A percentile compares a stretch with the other conserved stretches of the same genome.
Evolutionary conservation across 2,888 invertebrate species (phyloP).

Genomic region (Trimorus sp.): DNA sequence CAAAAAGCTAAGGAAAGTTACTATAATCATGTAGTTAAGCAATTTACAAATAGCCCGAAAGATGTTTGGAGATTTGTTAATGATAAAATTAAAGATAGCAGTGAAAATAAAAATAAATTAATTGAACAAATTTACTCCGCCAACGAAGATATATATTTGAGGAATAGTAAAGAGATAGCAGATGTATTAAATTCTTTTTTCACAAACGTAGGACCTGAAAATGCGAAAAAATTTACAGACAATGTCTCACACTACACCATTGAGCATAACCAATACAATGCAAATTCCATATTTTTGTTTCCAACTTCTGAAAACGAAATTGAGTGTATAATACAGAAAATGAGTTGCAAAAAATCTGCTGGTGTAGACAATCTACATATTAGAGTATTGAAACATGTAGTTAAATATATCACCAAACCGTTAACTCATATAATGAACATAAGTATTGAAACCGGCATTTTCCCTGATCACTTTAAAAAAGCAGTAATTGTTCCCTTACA

Average conservation of each 20-base stretch:
- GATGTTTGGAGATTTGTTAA: slow-evolving; percentile 13
- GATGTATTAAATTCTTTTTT: slow-evolving; percentile 12
- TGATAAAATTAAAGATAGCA: neutral
- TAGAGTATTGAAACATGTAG: neutral
- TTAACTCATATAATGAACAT: slow-evolving; percentile 4
- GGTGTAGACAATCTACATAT: neutral
- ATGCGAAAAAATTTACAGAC: neutral
- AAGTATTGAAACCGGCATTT: neutral
- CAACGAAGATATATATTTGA: neutral
- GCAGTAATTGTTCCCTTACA: neutral
- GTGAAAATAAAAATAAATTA: neutral
- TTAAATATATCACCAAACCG: neutral
- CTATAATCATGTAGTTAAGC: neutral
- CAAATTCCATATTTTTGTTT: neutral
- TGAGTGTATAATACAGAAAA: neutral
- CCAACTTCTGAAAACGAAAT: slow-evolving; percentile 1
- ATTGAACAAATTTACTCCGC: neutral
- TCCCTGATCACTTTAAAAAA: neutral
- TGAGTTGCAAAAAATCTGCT: slow-evolving; percentile 6
- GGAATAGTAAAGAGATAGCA: neutral
- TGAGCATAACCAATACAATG: neutral
- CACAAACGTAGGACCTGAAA: slow-evolving; percentile 6
- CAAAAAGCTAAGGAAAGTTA: slow-evolving; percentile 7
- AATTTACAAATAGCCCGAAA: neutral
- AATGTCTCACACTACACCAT: neutral